Percentiles rank a stretch among this genome's conserved stretches.
Evolutionary conservation across 92 coral and sea anemone species (phyloP).

Genomic region (Bergia sp.): DNA sequence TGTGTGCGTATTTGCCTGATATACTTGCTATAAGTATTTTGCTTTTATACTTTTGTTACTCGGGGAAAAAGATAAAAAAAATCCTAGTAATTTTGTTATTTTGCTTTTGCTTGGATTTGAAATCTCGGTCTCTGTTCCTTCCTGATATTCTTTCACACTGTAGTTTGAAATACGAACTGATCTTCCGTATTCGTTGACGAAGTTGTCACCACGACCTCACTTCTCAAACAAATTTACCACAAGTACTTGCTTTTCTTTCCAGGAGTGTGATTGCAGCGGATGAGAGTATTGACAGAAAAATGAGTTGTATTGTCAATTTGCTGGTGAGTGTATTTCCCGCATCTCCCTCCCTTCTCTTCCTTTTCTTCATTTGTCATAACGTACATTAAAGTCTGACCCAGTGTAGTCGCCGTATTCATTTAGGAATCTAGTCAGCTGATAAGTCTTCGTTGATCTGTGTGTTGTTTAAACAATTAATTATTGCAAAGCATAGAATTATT

Average conservation of each 20-base stretch:
- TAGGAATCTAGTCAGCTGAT: too few species aligned
- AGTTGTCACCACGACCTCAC: not conserved
- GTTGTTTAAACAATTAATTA: not conserved
- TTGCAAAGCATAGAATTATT: not conserved
- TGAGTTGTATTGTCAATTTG: constrained; percentile 88
- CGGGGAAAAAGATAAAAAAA: too few species aligned
- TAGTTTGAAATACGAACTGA: not conserved
- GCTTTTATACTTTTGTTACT: too few species aligned
- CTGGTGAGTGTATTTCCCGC: constrained; percentile 66
- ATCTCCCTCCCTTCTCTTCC: not conserved
- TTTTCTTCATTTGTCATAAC: not conserved
- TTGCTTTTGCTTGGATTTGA: not conserved
- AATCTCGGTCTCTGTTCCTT: not conserved
- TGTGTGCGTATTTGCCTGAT: too few species aligned
- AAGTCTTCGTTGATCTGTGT: not conserved
- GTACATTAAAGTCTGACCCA: too few species aligned
- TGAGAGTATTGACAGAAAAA: constrained; percentile 79
- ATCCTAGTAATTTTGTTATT: too few species aligned
- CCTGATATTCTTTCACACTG: not conserved
- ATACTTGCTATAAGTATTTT: too few species aligned
- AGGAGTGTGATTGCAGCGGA: constrained; percentile 55
- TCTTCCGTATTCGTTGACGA: too few species aligned
- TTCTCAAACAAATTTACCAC: too few species aligned
- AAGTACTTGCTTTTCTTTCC: not conserved
- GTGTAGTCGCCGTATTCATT: too few species aligned